Evolutionary conservation across 2,113 vertebrate genomes (phyloP), one percentile per base, ranked within the genome.

Genomic region (Pygoscelis adeliae): DNA sequence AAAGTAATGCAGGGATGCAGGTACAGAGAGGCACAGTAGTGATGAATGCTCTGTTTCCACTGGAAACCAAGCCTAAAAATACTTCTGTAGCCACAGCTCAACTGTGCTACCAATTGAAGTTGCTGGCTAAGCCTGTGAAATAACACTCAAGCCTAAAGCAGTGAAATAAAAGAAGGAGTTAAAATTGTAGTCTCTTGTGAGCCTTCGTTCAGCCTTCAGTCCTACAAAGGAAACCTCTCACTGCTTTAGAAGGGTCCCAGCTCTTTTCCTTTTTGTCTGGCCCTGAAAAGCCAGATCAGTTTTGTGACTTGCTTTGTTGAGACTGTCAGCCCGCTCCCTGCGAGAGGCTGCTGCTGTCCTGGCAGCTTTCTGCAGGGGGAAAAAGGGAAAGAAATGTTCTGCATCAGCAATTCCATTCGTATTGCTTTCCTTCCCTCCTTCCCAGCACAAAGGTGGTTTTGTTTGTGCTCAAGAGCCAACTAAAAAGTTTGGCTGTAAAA

Each of bases 361-460:
- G 83, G 83, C 97, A 93, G 90, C 79, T 56, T 94, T 93, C 83
- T 89, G 83, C 56, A 46, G 42, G 44, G 67, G 13, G 38, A n/a
- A 36, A 88, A 91, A n/a, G 34, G 92, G 25, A 50, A 79, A 78
- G 84, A 95, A 91, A 89, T 44, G 58, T 81, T 87, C 58, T 90
- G 93, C 91, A 69, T 93, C 89, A 91, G 82, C 77, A 91, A 61
- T 93, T 96, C 95, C 70, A 70, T 83, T 90, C 5, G 13, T 83
- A 55, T 67, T 78, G 78, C 86, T 85, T 90, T 90, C 56, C 81
- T 87, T 63, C 36, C 80, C 90, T 84, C 77, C 55, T 72, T 90
- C 47, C 44, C 58, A 70, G 56, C 59, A 97, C 96, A 97, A 95
- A 95, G 49, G 55, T 78, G 22, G 63, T 90, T 97, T 97, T 97